Base-by-base conservation (phyloP, 2,888 invertebrate genomes). In the Agrochola macilenta region DNA sequence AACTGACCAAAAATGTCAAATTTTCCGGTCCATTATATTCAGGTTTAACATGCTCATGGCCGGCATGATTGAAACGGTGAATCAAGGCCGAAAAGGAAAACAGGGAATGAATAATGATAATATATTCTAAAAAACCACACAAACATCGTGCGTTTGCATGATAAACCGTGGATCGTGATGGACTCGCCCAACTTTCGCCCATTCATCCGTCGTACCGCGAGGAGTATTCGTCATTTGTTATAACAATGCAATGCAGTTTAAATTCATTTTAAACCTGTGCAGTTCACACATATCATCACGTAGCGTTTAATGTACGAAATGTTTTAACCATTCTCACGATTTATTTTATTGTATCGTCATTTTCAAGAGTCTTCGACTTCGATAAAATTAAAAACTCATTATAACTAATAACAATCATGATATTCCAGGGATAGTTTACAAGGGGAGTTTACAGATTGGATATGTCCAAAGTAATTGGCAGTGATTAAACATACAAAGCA, bases 101-200 rank as follows among this genome's bases (percentile, higher is more conserved):
- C 73, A 76, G 30, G 58, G 77, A 78, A 76, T 86, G 76, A 87
- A 85, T 90, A 89, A 89, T 85, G 86, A 85, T 85, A 87, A 79
- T 85, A 83, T 82, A 89, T 89, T 78, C 89, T 78, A 66, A 77
- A 89, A 84, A 89, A 91, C 91, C 91, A 74, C 90, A 90, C 74
- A 83, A 79, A 87, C 86, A 79, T 87, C 88, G 88, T 88, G 88
- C 70, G 76, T 83, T 86, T 80, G 83, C 85, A 88, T 86, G 90
- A 91, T 91, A 91, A 88, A 90, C 88, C 89, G 90, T 88, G 91
- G 82, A 85, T 93, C 93, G 94, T 94, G 94, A 92, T 88, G 79
- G 90, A 84, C 93, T 89, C 92, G 89, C 93, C 94, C 92, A 93
- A 94, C 95, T 95, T 95, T 95, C 94, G 91, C 94, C 90, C 90